These are phyloP conservation scores for Calcarius lapponicus DNA, from an alignment of 2,797 vertebrate genomes.

Conservation along the genomic window DNA sequence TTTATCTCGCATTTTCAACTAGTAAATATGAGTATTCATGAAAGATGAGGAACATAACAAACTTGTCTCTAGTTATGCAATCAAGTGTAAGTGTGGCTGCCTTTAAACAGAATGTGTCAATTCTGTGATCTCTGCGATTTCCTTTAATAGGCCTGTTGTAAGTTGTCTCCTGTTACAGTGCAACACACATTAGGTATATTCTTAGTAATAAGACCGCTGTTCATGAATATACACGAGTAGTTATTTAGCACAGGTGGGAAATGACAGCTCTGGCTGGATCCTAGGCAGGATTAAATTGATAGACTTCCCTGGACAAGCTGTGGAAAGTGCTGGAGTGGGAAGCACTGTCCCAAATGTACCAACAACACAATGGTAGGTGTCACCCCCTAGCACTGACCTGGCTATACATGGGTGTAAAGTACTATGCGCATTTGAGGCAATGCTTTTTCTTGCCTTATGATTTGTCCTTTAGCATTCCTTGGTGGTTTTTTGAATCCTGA, in stretches of 20 bases:
- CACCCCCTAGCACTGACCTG: neutral
- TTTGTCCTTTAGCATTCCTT: neutral
- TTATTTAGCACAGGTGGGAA: constrained; percentile 16
- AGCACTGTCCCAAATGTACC: neutral
- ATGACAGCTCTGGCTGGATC: neutral
- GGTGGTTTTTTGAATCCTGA: neutral
- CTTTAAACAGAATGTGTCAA: constrained; percentile 35
- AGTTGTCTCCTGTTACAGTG: constrained; percentile 37
- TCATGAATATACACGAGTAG: constrained; percentile 36
- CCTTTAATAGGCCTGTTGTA: constrained; percentile 37
- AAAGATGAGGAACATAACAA: constrained; percentile 35
- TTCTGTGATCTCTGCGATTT: constrained; percentile 35
- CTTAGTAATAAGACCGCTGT: constrained; percentile 41
- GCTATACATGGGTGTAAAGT: neutral
- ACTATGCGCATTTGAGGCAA: neutral
- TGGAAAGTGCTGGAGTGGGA: neutral
- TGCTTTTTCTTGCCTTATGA: neutral
- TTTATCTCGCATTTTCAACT: constrained; percentile 35
- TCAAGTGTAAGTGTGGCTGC: constrained; percentile 2
- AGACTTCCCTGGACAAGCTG: neutral
- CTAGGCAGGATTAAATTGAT: neutral
- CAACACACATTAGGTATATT: constrained; percentile 21
- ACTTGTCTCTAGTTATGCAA: constrained; percentile 26
- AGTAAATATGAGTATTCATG: constrained; percentile 9
- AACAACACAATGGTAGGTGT: neutral